A percentile compares a stretch with the other conserved stretches of the same genome.
phyloP scores from a whole-genome alignment of 35 echinoderm and acorn worm genomes.

The Stichopus chloronotus region DNA sequence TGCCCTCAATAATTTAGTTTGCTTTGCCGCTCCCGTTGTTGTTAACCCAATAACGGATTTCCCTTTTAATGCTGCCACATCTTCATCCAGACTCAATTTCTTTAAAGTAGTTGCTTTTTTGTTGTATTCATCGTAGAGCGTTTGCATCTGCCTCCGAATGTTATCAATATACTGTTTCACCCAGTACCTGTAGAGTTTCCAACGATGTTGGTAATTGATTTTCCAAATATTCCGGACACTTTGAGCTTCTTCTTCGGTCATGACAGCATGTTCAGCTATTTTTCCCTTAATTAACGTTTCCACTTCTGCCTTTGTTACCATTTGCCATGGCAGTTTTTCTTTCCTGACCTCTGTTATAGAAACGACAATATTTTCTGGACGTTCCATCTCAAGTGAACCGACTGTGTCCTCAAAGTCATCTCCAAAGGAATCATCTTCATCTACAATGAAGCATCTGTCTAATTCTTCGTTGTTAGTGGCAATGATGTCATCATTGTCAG shows the following conservation, averaged over 20 bases:
- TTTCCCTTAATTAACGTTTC: not conserved
- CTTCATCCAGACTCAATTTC: constrained; percentile 62
- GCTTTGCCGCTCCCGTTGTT: constrained; percentile 89
- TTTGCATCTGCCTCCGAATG: not conserved
- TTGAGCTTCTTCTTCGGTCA: constrained; percentile 53
- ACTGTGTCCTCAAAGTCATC: not conserved
- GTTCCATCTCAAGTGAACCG: not conserved
- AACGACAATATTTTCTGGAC: not conserved
- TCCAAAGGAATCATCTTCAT: not conserved
- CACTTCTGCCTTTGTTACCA: too few species aligned
- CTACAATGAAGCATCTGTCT: constrained; percentile 10
- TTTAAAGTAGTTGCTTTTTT: constrained; percentile 35
- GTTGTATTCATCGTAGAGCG: not conserved
- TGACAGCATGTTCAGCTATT: not conserved
- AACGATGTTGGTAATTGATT: constrained; percentile 53
- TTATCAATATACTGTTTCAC: not conserved
- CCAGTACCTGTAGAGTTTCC: constrained; percentile 85
- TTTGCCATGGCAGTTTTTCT: too few species aligned
- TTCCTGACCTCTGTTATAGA: not conserved
- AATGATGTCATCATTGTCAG: not conserved
- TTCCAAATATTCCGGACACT: constrained; percentile 60
- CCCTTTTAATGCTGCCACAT: constrained; percentile 56
- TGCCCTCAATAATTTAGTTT: constrained; percentile 61
- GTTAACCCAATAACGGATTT: constrained; percentile 79
- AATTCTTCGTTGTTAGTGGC: constrained; percentile 48